Conservation (phyloP, 1,140 invertebrate genomes). For the Drosophila kanapiae region DNA sequence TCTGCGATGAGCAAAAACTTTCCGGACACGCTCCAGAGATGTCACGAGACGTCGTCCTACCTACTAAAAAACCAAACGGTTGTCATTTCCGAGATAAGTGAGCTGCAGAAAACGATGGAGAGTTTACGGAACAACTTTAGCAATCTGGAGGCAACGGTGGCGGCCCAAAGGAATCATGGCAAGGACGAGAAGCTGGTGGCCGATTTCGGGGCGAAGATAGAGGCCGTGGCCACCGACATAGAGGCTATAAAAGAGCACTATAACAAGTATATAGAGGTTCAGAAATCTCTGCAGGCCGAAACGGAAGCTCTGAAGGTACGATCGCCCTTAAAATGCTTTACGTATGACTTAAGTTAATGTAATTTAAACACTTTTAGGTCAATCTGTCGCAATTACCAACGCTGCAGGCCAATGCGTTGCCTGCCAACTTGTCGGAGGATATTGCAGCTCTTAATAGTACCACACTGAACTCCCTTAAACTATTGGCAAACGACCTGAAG, state of each 20-base stretch:
- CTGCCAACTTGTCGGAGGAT: slow-evolving; percentile 64
- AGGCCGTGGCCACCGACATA: slow-evolving; percentile 72
- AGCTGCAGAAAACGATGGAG: slow-evolving; percentile 63
- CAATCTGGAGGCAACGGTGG: slow-evolving; percentile 52
- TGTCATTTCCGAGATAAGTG: slow-evolving; percentile 61
- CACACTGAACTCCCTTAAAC: slow-evolving; percentile 45
- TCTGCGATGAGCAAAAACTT: slow-evolving; percentile 87
- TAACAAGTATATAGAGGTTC: slow-evolving; percentile 61
- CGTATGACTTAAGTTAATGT: background rate
- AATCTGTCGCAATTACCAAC: slow-evolving; percentile 60
- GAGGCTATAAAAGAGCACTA: slow-evolving; percentile 79
- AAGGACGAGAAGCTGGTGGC: slow-evolving; percentile 80
- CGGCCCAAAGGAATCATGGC: slow-evolving; percentile 67
- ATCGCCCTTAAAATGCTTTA: background rate
- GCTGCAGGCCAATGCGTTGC: slow-evolving; percentile 34
- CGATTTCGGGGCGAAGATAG: slow-evolving; percentile 82
- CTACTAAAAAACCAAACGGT: slow-evolving; percentile 87
- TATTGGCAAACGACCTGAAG: slow-evolving; percentile 54
- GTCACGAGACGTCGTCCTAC: slow-evolving; percentile 87
- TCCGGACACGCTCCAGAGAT: slow-evolving; percentile 88
- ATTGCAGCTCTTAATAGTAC: slow-evolving; percentile 52
- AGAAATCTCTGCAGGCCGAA: slow-evolving; percentile 63
- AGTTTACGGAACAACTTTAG: slow-evolving; percentile 64
- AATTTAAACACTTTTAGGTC: slow-evolving; percentile 24
- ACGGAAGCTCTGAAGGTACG: slow-evolving; percentile 61